Evolutionary conservation across 2,113 vertebrate species (phyloP).

Genomic region (Edolisoma coerulescens): DNA sequence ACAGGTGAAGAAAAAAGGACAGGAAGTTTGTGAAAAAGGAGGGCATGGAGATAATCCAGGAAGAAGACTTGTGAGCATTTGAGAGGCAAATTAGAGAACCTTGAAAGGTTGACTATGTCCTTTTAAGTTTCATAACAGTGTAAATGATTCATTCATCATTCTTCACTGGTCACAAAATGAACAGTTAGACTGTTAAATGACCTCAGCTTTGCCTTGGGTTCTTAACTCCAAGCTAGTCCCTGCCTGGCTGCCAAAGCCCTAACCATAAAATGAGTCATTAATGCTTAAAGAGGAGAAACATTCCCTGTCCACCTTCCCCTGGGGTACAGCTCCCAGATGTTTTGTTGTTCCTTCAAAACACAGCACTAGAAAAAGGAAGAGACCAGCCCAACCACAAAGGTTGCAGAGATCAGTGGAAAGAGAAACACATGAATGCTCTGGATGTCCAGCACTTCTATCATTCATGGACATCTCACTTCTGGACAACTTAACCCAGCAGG

Average conservation of each 20-base stretch:
- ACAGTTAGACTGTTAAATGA: slow-evolving; percentile 25
- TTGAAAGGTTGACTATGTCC: neutral
- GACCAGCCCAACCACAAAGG: neutral
- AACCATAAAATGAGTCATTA: slow-evolving; percentile 30
- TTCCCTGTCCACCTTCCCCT: neutral
- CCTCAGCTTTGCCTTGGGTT: slow-evolving; percentile 1
- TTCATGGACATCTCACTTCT: neutral
- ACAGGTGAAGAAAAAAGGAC: neutral
- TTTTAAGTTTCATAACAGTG: slow-evolving; percentile 14
- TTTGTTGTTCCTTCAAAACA: neutral
- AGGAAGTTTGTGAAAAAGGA: neutral
- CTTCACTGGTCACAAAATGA: slow-evolving; percentile 42
- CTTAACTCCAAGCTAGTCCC: slow-evolving; percentile 7
- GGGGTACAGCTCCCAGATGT: neutral
- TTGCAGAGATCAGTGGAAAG: neutral
- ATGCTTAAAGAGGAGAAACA: neutral
- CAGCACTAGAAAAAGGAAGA: accelerated
- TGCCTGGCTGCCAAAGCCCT: neutral
- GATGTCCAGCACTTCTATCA: neutral
- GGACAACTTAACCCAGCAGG: neutral
- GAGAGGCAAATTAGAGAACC: slow-evolving; percentile 11
- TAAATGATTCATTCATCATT: slow-evolving; percentile 44
- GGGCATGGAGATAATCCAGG: neutral
- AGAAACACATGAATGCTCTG: accelerated
- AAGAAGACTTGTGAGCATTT: neutral